phyloP scores from a whole-genome alignment of 2,888 invertebrate genomes.

The Adela reaumurella region DNA sequence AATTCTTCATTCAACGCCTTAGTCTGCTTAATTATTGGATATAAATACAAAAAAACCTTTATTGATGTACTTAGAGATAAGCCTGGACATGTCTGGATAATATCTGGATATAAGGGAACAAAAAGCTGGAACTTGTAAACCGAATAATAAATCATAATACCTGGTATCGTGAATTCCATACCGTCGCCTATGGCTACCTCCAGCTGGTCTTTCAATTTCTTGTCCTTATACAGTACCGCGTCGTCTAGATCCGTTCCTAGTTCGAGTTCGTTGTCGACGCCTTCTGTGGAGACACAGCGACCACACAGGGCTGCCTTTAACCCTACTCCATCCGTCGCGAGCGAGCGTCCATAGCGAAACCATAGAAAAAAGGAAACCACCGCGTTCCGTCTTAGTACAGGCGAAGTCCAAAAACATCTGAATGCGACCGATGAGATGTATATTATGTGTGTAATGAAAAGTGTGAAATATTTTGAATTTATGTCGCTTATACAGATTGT shows the following conservation, averaged over 20 bases:
- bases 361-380: constrained; percentile 53
- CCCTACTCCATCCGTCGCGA: constrained; percentile 27
- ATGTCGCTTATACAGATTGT: too few relatives aligned
- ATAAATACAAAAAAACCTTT: too few relatives aligned
- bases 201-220: constrained; percentile 83
- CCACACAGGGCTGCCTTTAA: constrained; percentile 57
- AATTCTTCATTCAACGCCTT: too few relatives aligned
- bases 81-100: too few relatives aligned
- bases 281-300: constrained; percentile 68
- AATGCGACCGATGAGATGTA: too few relatives aligned
- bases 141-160: constrained; percentile 33
- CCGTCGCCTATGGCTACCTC: constrained; percentile 91
- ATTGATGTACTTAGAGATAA: too few relatives aligned
- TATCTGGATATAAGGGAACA: too few relatives aligned
- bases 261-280: constrained; percentile 62
- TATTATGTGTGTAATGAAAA: too few relatives aligned
- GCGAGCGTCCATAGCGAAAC: constrained; percentile 24
- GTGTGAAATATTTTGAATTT: too few relatives aligned
- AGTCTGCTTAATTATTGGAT: too few relatives aligned
- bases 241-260: constrained; percentile 70
- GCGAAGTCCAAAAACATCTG: background rate
- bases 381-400: constrained; percentile 12
- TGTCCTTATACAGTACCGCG: constrained; percentile 80
- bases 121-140: too few relatives aligned
- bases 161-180: constrained; percentile 91